Percentiles rank a stretch among this genome's conserved stretches.
These are phyloP conservation scores for Ophthalmotilapia sp. DNA, from an alignment of 2,113 vertebrate species.

Conservation along the genomic window DNA sequence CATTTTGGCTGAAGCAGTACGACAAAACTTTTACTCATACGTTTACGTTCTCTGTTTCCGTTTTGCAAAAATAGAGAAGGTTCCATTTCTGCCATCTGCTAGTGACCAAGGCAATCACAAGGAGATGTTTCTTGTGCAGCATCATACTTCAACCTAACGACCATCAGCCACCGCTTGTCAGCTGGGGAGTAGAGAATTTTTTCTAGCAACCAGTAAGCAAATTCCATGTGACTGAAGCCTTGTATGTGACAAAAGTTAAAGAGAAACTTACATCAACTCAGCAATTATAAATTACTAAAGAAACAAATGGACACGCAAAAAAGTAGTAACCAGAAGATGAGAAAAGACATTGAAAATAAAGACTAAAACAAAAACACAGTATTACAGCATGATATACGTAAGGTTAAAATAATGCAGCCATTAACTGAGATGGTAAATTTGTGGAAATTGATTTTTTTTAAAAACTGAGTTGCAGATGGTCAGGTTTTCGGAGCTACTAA, in stretches of 20 bases:
- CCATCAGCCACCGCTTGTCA: not conserved
- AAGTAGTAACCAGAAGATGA: not conserved
- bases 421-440: not conserved
- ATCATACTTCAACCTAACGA: not conserved
- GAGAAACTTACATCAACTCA: not conserved
- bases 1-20: not conserved
- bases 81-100: not conserved
- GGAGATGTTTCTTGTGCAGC: not conserved
- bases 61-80: not conserved
- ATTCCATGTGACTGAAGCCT: not conserved
- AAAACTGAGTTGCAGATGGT: not conserved
- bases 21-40: not conserved
- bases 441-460: not conserved
- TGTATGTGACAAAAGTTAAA: not conserved
- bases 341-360: not conserved
- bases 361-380: not conserved
- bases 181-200: not conserved
- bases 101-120: not conserved
- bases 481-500: not conserved
- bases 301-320: not conserved
- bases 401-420: not conserved
- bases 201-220: not conserved
- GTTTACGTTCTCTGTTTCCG: not conserved
- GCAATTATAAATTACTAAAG: not conserved
- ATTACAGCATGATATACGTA: not conserved